Base-by-base conservation (phyloP, 2,113 vertebrate genomes). In the Oreochromis tanganicae region DNA sequence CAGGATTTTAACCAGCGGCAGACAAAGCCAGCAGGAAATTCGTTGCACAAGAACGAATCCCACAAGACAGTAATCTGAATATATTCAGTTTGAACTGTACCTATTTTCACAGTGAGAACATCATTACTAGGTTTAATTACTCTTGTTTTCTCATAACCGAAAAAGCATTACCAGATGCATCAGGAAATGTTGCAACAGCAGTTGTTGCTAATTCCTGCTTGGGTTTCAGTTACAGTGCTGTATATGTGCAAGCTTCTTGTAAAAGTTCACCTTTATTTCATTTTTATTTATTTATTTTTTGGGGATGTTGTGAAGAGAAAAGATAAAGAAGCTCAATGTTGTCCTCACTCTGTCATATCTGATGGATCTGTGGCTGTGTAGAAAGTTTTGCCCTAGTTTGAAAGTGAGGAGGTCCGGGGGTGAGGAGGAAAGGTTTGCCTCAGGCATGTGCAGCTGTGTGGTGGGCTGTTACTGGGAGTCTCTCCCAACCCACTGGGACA, bases 371-470 rank as follows among this genome's bases (percentile, higher is more conserved):
- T 82, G 87, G 85, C 90, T 50, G 73, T 61, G 89, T 9, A 21
- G 34, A 92, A 95, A 95, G 92, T 95, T 95, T 66, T 94, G 95
- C 81, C 95, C 95, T 82, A 96, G 83, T 95, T 95, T 92, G 86
- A 83, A 90, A 91, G 90, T 55, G 85, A 82, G 75, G 89, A 88
- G 88, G 93, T 95, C 93, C 86, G 24, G 90, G 85, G 92, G 91
- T 91, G 91, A 94, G 92, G 83, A 87, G 93, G 89, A 93, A 90
- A 94, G 93, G 88, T 92, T 91, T 90, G 94, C 94, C 95, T 94
- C 81, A 83, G 95, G 95, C 94, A 78, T 4, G 81, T n/a, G 82
- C 94, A 96, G 94, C 94, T 96, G 95, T 94, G 94, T 85, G 89
- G 83, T 89, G 91, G 94, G 90, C 93, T 95, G 94, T 93, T 93